These are phyloP conservation scores for Epinephelus cyanopodus DNA, from an alignment of 2,113 vertebrate species.

Conservation along the genomic window DNA sequence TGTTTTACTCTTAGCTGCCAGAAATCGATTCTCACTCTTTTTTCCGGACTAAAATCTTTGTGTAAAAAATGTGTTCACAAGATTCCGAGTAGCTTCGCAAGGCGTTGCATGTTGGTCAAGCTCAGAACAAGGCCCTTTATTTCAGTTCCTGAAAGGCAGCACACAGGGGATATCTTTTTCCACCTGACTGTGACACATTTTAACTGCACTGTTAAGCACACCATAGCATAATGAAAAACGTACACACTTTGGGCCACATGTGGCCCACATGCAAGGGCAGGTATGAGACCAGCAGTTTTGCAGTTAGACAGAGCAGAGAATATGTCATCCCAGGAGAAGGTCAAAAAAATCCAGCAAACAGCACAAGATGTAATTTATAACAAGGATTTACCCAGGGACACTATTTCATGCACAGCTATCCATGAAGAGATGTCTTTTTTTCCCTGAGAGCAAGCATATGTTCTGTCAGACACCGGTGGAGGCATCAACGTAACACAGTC, in stretches of 20 bases:
- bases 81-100: not conserved
- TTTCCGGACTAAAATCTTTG: not conserved
- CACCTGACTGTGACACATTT: slow-evolving; percentile 44
- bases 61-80: not conserved
- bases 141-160: slow-evolving; percentile 8
- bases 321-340: slow-evolving; percentile 66
- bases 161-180: slow-evolving; percentile 29
- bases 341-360: slow-evolving; percentile 55
- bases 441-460: slow-evolving; percentile 69
- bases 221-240: slow-evolving; percentile 39
- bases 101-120: slow-evolving; percentile 35
- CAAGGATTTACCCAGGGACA: slow-evolving; percentile 69
- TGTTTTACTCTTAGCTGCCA: not conserved
- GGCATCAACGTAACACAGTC: slow-evolving; percentile 55
- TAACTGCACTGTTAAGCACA: slow-evolving; percentile 34
- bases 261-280: slow-evolving; percentile 35
- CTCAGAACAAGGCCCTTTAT: slow-evolving; percentile 40
- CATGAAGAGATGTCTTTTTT: slow-evolving; percentile 74
- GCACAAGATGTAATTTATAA: slow-evolving; percentile 69
- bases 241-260: slow-evolving; percentile 29
- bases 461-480: slow-evolving; percentile 67
- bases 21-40: not conserved
- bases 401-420: slow-evolving; percentile 77
- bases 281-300: slow-evolving; percentile 52
- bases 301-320: slow-evolving; percentile 61